phyloP scores from a whole-genome alignment of 2,797 vertebrate species.

The Lerista edwardsae region DNA sequence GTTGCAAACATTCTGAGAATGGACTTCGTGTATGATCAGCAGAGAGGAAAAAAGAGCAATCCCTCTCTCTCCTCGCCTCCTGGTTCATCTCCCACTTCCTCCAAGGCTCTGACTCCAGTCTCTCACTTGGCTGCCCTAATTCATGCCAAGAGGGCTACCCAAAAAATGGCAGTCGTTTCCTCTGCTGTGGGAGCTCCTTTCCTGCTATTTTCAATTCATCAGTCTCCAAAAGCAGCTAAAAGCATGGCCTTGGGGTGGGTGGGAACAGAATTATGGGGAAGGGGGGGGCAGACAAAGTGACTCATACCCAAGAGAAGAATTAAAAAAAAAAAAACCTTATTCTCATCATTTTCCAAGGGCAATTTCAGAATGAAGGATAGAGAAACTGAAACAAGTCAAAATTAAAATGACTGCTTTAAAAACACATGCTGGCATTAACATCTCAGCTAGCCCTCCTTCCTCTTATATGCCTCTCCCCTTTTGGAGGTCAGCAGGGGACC shows the following conservation, averaged over 20 bases:
- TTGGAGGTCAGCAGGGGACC: neutral
- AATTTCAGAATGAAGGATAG: too few species aligned
- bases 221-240: constrained; percentile 3
- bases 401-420: neutral
- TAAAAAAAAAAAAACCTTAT: too few species aligned
- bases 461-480: too few species aligned
- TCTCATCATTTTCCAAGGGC: neutral
- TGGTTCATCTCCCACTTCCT: neutral
- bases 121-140: constrained; percentile 14
- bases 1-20: neutral
- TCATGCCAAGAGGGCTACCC: neutral
- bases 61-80: neutral
- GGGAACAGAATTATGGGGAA: constrained; percentile 2
- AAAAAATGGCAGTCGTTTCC: neutral
- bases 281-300: neutral
- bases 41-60: neutral
- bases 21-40: neutral
- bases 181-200: neutral
- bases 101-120: neutral
- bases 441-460: neutral
- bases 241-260: neutral
- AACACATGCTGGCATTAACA: neutral
- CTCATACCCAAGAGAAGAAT: constrained; percentile 17
- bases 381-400: neutral
- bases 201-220: neutral